These are phyloP conservation scores for Quadroppia sp. DNA, from an alignment of 2,888 invertebrate species.

Conservation along the genomic window DNA sequence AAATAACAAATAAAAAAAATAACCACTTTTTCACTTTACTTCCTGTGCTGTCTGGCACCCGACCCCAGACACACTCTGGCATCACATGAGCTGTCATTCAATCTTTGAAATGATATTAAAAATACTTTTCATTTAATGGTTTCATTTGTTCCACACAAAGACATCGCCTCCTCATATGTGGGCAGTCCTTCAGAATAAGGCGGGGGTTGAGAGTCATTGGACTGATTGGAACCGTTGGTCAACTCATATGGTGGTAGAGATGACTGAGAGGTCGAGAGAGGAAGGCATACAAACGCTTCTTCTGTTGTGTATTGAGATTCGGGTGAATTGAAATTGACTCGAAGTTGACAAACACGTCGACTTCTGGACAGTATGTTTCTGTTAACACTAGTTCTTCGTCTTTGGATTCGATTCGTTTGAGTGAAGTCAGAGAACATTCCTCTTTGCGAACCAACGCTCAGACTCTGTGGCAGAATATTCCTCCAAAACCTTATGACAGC, in stretches of 20 bases:
- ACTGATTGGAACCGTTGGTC: not conserved
- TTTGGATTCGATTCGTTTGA: not conserved
- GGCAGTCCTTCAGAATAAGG: slow-evolving; percentile 26
- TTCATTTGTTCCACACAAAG: not conserved
- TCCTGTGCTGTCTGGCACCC: too few relatives aligned
- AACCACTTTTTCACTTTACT: too few relatives aligned
- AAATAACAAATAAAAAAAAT: too few relatives aligned
- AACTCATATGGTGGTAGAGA: slow-evolving; percentile 32
- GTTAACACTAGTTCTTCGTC: slow-evolving; percentile 2
- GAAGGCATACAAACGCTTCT: not conserved
- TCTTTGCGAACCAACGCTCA: not conserved
- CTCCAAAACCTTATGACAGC: slow-evolving; percentile 21
- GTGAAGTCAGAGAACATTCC: not conserved
- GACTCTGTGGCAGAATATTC: slow-evolving; percentile 2
- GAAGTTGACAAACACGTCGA: slow-evolving; percentile 3
- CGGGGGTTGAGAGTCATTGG: not conserved
- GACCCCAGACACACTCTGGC: too few relatives aligned
- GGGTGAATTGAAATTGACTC: slow-evolving; percentile 25
- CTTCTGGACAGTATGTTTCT: slow-evolving; percentile 12
- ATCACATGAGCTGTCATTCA: too few relatives aligned
- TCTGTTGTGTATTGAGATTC: not conserved
- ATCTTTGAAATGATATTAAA: too few relatives aligned
- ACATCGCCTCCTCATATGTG: slow-evolving; percentile 38
- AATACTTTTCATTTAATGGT: not conserved
- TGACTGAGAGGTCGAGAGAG: not conserved